Base-by-base conservation (phyloP, 2,797 vertebrate genomes). In the Oryzias sinensis region DNA sequence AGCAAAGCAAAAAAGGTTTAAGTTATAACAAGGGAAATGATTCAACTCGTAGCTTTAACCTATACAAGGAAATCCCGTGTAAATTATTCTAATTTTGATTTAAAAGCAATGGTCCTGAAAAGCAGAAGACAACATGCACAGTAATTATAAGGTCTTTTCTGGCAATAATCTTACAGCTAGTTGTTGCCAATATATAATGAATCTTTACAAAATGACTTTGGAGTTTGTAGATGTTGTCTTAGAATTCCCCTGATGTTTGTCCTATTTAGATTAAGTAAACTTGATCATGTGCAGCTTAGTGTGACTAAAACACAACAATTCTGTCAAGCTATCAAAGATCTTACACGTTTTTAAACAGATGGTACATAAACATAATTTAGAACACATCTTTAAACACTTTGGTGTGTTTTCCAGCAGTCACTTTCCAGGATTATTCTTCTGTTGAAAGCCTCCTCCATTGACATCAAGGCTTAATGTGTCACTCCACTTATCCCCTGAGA, bases 401-500 rank as follows among this genome's bases (percentile, higher is more conserved):
- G 56, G 63, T 64, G 41, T 66, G 60, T 73, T 47, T 74, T 67
- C 64, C 49, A 18, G 46, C 56, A 70, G 56, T 1, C 8, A 43
- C 40, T 7, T 14, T 51, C 64, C 40, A 59, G 63, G 20, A 60
- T 6, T 42, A 16, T 56, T 66, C 60, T 45, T 58, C 47, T 43
- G 59, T 70, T 74, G 62, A 50, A 56, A 60, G 57, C 74, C 56
- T 75, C 52, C 22, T 54, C 50, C 41, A 16, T 17, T 67, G 70
- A 77, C 82, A 74, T 83, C 81, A 81, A 79, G 77, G 79, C 74
- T 79, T 60, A 76, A 70, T 13, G 6, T 79, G 80, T 80, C 79
- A 65, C 59, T 65, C 51, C 43, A 33, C n/a, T 0, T 17, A 22
- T 49, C 79, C 66, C 68, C 33, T 0, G 62, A 60, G 82, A 82